Evolutionary conservation across 2,797 vertebrate genomes (phyloP), one percentile per base, ranked within the genome.

Genomic region (Lepilemur ruficaudatus): DNA sequence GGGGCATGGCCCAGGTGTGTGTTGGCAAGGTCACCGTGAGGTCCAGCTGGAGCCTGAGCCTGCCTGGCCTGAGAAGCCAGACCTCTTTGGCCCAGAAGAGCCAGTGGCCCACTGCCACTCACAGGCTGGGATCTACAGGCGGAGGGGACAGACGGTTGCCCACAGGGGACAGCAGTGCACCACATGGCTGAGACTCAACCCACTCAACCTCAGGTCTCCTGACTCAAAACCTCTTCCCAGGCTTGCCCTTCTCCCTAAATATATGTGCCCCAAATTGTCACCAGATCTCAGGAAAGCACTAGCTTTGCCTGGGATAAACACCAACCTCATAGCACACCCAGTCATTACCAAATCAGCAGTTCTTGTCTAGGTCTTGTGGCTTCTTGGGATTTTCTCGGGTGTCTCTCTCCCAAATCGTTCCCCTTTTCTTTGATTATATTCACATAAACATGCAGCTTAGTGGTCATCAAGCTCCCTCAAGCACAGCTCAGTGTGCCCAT

Each of bases 241-340:
- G 63, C 86, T 93, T 72, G 50, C 78, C 87, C 83, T 92, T 61
- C 73, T 86, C 78, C 87, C 88, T 95, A 93, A 97, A 84, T 85
- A 92, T 52, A 92, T 30, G 57, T 89, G 84, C 72, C 81, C 84
- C 61, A 92, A 93, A 97, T 86, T 95, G 95, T 93, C 92, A 90
- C 88, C 95, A 94, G 93, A 94, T 73, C 97, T 95, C 67, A 23
- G 67, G 95, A 95, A 94, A 94, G 76, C 93, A 91, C 95, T 89
- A 61, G 70, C 69, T 95, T 93, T 81, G 94, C 91, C 88, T 93
- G 91, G 50, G 73, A 96, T 97, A 96, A 97, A 97, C 79, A 97
- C 22, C 69, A 84, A 8, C 76, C 55, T 81, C 80, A 78, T 22
- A 87, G 67, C 84, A 91, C 78, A 97, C 95, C 96, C 94, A 2